Conservation (phyloP, 2,888 invertebrate genomes). For the Listrodromus nycthemerus region DNA sequence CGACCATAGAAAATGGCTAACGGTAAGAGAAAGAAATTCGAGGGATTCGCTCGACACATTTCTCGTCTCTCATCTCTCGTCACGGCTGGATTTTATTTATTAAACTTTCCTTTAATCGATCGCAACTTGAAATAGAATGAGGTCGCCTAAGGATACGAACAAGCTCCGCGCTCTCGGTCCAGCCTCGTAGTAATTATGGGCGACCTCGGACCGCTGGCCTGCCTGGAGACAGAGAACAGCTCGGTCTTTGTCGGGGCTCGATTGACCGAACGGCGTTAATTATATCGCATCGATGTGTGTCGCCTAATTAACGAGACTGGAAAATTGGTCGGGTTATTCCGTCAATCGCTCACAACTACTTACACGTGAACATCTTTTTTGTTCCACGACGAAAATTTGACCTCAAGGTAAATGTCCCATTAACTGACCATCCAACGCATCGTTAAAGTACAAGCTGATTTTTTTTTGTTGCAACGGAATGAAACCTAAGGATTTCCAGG, state of each 20-base stretch:
- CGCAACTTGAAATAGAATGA: slow-evolving; percentile 66
- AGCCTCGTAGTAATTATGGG: slow-evolving; percentile 52
- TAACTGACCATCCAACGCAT: no score
- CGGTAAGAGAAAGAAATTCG: neutral
- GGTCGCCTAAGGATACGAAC: slow-evolving; percentile 58
- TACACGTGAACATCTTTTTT: neutral
- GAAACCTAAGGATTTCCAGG: no score
- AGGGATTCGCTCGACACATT: neutral
- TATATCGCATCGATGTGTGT: slow-evolving; percentile 27
- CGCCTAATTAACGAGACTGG: neutral
- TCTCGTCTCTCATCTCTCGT: neutral
- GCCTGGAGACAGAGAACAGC: slow-evolving; percentile 16
- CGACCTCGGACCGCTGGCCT: slow-evolving; percentile 49
- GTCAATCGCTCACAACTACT: neutral
- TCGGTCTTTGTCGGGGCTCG: slow-evolving; percentile 45
- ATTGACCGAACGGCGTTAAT: slow-evolving; percentile 55
- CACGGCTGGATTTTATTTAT: slow-evolving; percentile 30
- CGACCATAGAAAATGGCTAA: neutral
- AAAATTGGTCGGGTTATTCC: neutral
- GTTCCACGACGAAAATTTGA: no score
- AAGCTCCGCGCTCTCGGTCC: slow-evolving; percentile 32
- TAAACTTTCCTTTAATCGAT: slow-evolving; percentile 67
- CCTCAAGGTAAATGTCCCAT: no score
- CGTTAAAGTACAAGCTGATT: no score
- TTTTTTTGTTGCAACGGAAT: no score